Percentiles rank a stretch among this genome's conserved stretches.
These are phyloP conservation scores for Actenoides hombroni DNA, from an alignment of 2,113 vertebrate species.

Conservation along the genomic window DNA sequence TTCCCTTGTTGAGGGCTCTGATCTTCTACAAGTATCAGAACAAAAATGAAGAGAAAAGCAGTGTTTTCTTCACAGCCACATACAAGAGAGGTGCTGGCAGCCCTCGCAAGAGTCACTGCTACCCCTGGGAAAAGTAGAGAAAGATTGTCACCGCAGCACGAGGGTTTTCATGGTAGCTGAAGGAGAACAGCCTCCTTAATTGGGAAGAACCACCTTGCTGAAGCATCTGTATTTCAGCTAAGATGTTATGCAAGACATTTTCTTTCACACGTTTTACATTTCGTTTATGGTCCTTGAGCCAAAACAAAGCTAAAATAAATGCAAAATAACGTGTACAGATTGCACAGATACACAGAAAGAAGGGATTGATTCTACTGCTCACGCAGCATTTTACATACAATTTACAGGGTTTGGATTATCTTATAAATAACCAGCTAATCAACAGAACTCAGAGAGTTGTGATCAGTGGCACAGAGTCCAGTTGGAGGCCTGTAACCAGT, in stretches of 20 bases:
- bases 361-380: not conserved
- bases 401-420: not conserved
- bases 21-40: not conserved
- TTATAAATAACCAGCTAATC: not conserved
- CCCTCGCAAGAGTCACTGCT: not conserved
- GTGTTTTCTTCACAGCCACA: not conserved
- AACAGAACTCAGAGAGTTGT: too few relatives aligned
- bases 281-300: not conserved
- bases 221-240: not conserved
- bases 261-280: not conserved
- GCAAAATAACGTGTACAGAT: not conserved
- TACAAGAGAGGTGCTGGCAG: not conserved
- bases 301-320: not conserved
- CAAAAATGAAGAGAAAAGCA: not conserved
- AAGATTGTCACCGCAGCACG: not conserved
- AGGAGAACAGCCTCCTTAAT: not conserved
- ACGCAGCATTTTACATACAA: not conserved
- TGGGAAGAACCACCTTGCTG: not conserved
- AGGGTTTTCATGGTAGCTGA: not conserved
- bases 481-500: too few relatives aligned
- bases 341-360: not conserved
- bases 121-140: not conserved
- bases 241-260: not conserved
- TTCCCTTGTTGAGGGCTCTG: not conserved
- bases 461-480: too few relatives aligned